Conservation (phyloP, 2,888 invertebrate genomes). For the Scaeva pyrastri region DNA sequence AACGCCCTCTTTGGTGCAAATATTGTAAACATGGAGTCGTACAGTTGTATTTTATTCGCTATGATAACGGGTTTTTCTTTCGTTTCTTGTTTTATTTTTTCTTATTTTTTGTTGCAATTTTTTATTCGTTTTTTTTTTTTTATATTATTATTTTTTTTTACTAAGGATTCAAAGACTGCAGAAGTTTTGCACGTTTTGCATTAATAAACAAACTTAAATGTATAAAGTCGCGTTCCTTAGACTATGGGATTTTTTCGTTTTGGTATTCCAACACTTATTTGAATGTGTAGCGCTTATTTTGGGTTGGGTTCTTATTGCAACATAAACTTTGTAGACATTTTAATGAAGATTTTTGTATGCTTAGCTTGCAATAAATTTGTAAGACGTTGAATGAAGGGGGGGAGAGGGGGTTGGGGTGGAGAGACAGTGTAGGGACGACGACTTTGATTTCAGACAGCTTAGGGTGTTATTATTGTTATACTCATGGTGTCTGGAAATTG, state of each 20-base stretch:
- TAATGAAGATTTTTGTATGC: constrained; percentile 55
- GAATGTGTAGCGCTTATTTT: constrained; percentile 23
- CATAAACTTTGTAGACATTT: constrained; percentile 69
- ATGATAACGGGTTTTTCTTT: constrained; percentile 67
- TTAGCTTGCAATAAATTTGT: neutral
- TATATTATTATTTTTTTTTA: too few relatives aligned
- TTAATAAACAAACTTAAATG: constrained; percentile 64
- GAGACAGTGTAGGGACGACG: too few relatives aligned
- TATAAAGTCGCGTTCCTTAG: constrained; percentile 55
- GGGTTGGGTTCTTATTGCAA: constrained; percentile 46
- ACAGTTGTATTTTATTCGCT: constrained; percentile 52
- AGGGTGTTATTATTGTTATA: neutral
- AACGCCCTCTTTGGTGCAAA: constrained; percentile 30
- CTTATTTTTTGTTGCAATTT: neutral
- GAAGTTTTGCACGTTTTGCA: constrained; percentile 65
- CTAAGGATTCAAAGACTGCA: neutral
- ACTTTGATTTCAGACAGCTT: neutral
- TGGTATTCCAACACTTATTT: constrained; percentile 7
- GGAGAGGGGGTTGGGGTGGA: too few relatives aligned
- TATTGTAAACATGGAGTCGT: constrained; percentile 47
- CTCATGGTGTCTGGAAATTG: neutral
- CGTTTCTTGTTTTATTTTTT: constrained; percentile 28
- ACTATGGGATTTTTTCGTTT: neutral
- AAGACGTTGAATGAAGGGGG: neutral
- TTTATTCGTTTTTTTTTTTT: too few relatives aligned